Evolutionary conservation across 2,797 vertebrate species (phyloP), one percentile per base, ranked within the genome.

Genomic region (Pseudochaenichthys georgianus): DNA sequence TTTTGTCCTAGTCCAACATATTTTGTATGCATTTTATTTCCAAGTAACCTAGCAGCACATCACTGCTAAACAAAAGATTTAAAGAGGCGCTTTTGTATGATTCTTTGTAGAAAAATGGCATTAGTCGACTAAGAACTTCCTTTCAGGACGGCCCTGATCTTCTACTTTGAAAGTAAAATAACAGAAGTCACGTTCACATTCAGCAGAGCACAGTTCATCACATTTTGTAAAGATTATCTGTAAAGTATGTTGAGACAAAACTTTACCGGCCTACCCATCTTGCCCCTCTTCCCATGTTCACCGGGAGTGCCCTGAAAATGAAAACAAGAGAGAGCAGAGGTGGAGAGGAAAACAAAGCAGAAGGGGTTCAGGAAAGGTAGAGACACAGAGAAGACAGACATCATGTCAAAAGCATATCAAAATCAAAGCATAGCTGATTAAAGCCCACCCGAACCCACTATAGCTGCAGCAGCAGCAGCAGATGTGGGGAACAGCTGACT

Each of bases 251-350:
- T 95, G 96, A 96, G 96, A 97, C 92, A 98, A 98, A 98, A 97
- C 97, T 97, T 98, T 99, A 99, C 97, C 97, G 97, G 97, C 97
- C 97, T 98, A 98, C 97, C 97, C 97, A 97, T 98, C 96, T 97
- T 96, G 96, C 97, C 97, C 97, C 95, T 99, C 97, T 97, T 96
- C 94, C 97, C 97, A 90, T 95, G 96, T 94, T 95, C 85, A 65
- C 97, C 97, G 80, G 97, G 96, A 87, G 95, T 93, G 83, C 97
- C 97, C 97, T 99, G 90, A 48, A 88, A 93, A 82, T 52, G 17
- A 73, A 80, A 80, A 75, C 12, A 55, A 71, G 75, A 87, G 62
- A 80, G 80, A 77, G 42, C 72, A 75, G 16, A 54, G 54, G 47
- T 67, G 19, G 69, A 64, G 69, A 5, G 84, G 62, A 75, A 84